Evolutionary conservation across 2,113 vertebrate species (phyloP).

Genomic region (Vicugna pacos): DNA sequence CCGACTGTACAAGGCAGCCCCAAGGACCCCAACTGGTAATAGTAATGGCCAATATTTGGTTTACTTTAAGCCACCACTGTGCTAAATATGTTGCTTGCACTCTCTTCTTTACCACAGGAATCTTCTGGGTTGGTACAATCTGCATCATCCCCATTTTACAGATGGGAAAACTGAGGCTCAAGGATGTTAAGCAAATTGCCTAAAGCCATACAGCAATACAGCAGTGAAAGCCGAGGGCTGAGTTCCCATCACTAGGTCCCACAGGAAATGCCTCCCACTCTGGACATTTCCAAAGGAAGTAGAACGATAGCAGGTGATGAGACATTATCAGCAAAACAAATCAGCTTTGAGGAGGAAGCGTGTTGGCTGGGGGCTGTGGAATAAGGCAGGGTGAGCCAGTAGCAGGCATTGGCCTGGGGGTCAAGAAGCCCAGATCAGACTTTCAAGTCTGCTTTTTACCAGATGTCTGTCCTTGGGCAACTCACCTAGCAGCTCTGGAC

Average conservation of each 20-base stretch:
- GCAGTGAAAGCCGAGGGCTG: neutral
- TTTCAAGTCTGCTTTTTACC: neutral
- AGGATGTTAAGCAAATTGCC: neutral
- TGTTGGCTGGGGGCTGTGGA: neutral
- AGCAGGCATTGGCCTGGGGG: neutral
- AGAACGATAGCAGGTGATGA: neutral
- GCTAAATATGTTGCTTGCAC: neutral
- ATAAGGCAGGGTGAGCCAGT: neutral
- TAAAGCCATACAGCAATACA: neutral
- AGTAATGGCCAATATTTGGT: no score
- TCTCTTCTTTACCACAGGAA: rapidly evolving
- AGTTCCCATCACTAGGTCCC: neutral
- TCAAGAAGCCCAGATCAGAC: neutral
- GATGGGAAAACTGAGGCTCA: neutral
- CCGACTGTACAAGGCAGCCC: neutral
- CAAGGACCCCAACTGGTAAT: neutral
- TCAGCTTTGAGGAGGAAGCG: neutral
- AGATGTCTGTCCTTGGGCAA: neutral
- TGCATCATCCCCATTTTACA: constrained; percentile 54
- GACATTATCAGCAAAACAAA: neutral
- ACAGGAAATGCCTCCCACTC: neutral
- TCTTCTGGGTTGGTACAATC: neutral
- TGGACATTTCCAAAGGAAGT: neutral
- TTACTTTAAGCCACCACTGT: constrained; percentile 29
- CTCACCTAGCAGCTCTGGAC: neutral